These are phyloP conservation scores for Thamnophis elegans DNA, from an alignment of 2,797 vertebrate genomes.

Conservation along the genomic window DNA sequence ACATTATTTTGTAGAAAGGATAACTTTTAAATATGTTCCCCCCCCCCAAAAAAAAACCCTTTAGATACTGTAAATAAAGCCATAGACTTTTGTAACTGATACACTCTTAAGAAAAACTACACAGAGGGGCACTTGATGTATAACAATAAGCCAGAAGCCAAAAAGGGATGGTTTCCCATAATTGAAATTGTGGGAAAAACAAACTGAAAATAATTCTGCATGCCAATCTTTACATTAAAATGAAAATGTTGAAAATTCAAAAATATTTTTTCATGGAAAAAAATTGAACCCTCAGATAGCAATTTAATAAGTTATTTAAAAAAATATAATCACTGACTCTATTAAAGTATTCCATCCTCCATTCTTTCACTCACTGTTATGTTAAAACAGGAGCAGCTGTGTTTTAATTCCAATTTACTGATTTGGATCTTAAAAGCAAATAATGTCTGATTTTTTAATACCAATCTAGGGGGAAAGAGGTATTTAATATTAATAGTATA, in stretches of 20 bases:
- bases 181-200: not conserved
- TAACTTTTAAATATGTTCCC: not conserved
- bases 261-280: not conserved
- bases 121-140: not conserved
- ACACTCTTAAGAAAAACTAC: not conserved
- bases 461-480: not conserved
- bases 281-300: not conserved
- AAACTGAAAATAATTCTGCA: not conserved
- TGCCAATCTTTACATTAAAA: not conserved
- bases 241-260: not conserved
- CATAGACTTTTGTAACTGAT: not conserved
- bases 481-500: not conserved
- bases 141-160: not conserved
- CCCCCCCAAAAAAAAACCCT: not conserved
- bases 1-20: not conserved
- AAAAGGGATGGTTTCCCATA: not conserved
- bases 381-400: not conserved
- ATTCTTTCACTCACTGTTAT: not conserved
- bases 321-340: not conserved
- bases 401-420: not conserved
- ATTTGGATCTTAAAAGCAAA: not conserved
- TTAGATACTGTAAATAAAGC: not conserved
- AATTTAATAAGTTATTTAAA: not conserved
- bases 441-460: not conserved
- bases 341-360: not conserved